Percentiles rank a stretch among this genome's conserved stretches.
Conservation (phyloP, 2,797 vertebrate genomes). For the Clarias fuscus region DNA sequence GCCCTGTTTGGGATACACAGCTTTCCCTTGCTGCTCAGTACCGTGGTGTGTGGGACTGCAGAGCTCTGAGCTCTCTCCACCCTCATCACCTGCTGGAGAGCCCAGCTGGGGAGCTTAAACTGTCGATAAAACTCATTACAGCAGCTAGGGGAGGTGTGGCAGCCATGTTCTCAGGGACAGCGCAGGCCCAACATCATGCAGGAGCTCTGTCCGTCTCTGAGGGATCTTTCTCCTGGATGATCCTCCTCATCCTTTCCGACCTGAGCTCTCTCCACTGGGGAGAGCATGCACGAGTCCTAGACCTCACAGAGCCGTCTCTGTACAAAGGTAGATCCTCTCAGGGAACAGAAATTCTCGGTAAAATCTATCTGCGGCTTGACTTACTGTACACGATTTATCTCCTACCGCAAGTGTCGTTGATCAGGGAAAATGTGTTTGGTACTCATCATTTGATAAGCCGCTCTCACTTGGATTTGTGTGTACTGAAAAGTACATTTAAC, state of each 20-base stretch:
- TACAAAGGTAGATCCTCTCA: slow-evolving; percentile 29
- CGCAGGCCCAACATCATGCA: slow-evolving; percentile 29
- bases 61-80: slow-evolving; percentile 35
- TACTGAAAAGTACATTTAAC: not conserved
- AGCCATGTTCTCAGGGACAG: slow-evolving; percentile 45
- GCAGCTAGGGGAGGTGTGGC: slow-evolving; percentile 50
- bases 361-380: not conserved
- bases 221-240: slow-evolving; percentile 54
- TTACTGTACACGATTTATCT: not conserved
- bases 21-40: slow-evolving; percentile 25
- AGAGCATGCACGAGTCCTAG: slow-evolving; percentile 34
- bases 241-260: slow-evolving; percentile 54
- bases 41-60: slow-evolving; percentile 17
- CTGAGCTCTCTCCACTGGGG: slow-evolving; percentile 44
- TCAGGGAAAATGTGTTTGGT: not conserved
- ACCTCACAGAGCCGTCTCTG: slow-evolving; percentile 18
- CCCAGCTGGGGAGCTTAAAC: slow-evolving; percentile 53
- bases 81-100: slow-evolving; percentile 55
- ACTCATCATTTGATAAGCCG: not conserved
- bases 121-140: slow-evolving; percentile 60
- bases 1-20: slow-evolving; percentile 18
- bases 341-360: slow-evolving; percentile 20
- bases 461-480: not conserved
- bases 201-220: slow-evolving; percentile 48
- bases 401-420: not conserved